These are phyloP conservation scores for Sphenopsis melanotis DNA, from an alignment of 2,797 vertebrate genomes.

Conservation along the genomic window DNA sequence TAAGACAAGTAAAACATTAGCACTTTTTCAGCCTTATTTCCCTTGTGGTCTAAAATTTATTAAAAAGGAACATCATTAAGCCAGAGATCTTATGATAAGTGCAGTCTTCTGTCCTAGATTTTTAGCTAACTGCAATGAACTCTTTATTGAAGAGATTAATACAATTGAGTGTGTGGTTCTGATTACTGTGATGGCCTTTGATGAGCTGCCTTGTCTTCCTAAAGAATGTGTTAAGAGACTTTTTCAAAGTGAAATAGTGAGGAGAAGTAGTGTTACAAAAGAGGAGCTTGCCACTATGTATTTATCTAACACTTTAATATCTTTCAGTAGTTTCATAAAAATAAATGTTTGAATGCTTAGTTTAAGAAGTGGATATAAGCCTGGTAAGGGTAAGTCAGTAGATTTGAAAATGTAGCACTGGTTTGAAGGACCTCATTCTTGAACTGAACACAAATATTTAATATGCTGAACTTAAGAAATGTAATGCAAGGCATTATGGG, in stretches of 20 bases:
- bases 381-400: background rate
- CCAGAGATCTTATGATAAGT: background rate
- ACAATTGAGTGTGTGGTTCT: background rate
- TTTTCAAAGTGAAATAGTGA: background rate
- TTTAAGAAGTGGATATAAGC: background rate
- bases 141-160: constrained; percentile 19
- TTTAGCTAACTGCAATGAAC: background rate
- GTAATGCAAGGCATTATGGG: background rate
- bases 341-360: background rate
- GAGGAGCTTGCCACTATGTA: background rate
- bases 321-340: background rate
- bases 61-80: constrained; percentile 5
- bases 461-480: background rate
- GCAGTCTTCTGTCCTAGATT: background rate
- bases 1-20: background rate
- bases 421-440: background rate
- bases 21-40: constrained; percentile 11
- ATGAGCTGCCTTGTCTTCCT: constrained; percentile 11
- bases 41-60: constrained; percentile 38
- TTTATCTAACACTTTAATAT: background rate
- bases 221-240: background rate
- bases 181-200: constrained; percentile 15
- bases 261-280: background rate
- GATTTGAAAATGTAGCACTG: background rate
- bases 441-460: background rate